These are phyloP conservation scores for Microchrysa polita DNA, from an alignment of 2,888 invertebrate species.

Conservation along the genomic window DNA sequence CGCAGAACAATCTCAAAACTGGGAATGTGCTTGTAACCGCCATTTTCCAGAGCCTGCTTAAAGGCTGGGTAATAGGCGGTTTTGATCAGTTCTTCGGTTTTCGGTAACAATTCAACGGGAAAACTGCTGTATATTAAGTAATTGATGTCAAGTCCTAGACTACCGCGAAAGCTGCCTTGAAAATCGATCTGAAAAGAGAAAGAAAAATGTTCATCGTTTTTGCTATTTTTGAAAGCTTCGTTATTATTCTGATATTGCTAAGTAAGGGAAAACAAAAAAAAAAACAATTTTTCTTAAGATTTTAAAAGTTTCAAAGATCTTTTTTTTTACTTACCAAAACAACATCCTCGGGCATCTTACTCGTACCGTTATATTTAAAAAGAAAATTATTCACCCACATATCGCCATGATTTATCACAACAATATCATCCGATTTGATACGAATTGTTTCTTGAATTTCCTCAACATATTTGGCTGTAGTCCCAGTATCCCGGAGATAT, in stretches of 20 bases:
- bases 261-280: no score
- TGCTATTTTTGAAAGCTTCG: no score
- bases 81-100: not conserved
- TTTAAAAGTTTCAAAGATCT: no score
- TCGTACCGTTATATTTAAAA: constrained; percentile 57
- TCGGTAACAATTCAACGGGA: not conserved
- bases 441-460: constrained; percentile 57
- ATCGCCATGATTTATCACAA: constrained; percentile 67
- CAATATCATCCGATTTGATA: constrained; percentile 57
- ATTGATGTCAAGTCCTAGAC: constrained; percentile 15
- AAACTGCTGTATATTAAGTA: not conserved
- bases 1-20: constrained; percentile 56
- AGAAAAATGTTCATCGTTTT: no score
- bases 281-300: no score
- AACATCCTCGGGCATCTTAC: not conserved
- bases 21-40: constrained; percentile 50
- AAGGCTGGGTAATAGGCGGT: not conserved
- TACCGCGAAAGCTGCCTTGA: constrained; percentile 7
- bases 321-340: constrained; percentile 52
- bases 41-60: not conserved
- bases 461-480: not conserved
- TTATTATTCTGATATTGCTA: no score
- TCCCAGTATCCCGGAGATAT: constrained; percentile 60
- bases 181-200: constrained; percentile 8
- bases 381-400: constrained; percentile 68